Evolutionary conservation across 2,888 invertebrate genomes (phyloP).

Genomic region (Choreutis nemorana): DNA sequence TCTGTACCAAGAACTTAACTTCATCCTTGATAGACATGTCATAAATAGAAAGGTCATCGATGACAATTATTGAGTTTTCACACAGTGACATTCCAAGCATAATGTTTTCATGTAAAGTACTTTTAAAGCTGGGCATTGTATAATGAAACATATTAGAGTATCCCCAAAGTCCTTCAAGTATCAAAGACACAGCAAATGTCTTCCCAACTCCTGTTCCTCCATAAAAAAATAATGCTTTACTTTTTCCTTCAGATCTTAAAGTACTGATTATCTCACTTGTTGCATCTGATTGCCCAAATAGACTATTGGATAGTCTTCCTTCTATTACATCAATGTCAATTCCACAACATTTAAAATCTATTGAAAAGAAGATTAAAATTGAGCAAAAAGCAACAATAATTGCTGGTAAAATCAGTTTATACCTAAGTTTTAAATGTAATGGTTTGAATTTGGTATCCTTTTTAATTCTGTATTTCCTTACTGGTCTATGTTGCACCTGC

Average conservation of each 20-base stretch:
- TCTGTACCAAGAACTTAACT: constrained; percentile 27
- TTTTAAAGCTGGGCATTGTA: constrained; percentile 41
- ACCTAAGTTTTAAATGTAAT: too few species aligned
- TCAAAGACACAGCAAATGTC: constrained; percentile 35
- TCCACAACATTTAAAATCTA: constrained; percentile 31
- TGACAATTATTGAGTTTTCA: constrained; percentile 30
- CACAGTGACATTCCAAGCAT: constrained; percentile 42
- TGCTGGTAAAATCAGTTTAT: too few species aligned
- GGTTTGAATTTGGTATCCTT: too few species aligned
- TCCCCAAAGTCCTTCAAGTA: constrained; percentile 28
- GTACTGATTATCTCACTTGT: constrained; percentile 24
- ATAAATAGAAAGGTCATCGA: constrained; percentile 36
- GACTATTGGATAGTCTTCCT: constrained; percentile 20
- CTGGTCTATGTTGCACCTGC: too few species aligned
- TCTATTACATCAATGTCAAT: constrained; percentile 21
- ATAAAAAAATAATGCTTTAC: constrained; percentile 40
- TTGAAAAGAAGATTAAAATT: too few species aligned
- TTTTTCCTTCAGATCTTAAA: constrained; percentile 20
- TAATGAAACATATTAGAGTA: constrained; percentile 48
- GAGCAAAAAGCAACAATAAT: too few species aligned
- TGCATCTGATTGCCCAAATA: constrained; percentile 42
- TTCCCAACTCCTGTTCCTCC: constrained; percentile 59
- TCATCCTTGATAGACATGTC: constrained; percentile 24
- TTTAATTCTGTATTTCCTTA: too few species aligned
- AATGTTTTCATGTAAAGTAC: constrained; percentile 31